phyloP scores from a whole-genome alignment of 2,888 invertebrate species.

The Philonicus albiceps region DNA sequence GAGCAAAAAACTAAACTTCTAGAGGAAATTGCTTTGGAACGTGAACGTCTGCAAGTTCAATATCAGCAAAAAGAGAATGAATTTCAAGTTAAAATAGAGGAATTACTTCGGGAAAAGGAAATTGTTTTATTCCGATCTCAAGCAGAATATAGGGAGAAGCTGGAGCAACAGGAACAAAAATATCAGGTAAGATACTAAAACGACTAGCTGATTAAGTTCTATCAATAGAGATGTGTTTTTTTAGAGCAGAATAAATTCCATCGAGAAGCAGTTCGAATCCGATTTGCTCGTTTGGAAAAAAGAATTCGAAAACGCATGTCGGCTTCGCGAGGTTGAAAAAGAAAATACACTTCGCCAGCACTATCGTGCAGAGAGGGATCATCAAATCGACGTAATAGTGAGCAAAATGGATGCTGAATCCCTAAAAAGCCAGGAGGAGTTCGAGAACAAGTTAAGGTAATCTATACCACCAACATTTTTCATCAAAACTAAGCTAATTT shows the following conservation, averaged over 20 bases:
- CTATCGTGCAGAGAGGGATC: slow-evolving; percentile 77
- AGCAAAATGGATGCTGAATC: slow-evolving; percentile 62
- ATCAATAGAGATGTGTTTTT: background rate
- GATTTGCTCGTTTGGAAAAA: slow-evolving; percentile 70
- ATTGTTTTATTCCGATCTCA: slow-evolving; percentile 64
- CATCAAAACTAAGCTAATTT: background rate
- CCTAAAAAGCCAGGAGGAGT: slow-evolving; percentile 58
- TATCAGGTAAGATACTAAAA: slow-evolving; percentile 55
- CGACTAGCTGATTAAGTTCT: background rate
- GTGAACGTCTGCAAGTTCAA: slow-evolving; percentile 62
- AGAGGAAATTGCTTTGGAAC: slow-evolving; percentile 64
- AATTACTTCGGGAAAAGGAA: slow-evolving; percentile 64
- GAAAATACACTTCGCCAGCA: slow-evolving; percentile 75
- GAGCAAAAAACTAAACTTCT: slow-evolving; percentile 66
- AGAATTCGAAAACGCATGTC: slow-evolving; percentile 65
- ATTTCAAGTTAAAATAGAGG: slow-evolving; percentile 59
- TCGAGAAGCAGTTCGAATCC: slow-evolving; percentile 69
- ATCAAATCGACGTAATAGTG: slow-evolving; percentile 73
- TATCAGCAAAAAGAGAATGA: slow-evolving; percentile 64
- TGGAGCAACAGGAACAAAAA: slow-evolving; percentile 63
- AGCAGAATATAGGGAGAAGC: slow-evolving; percentile 65
- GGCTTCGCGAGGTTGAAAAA: slow-evolving; percentile 69
- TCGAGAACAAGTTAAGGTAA: slow-evolving; percentile 59
- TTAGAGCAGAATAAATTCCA: slow-evolving; percentile 67
- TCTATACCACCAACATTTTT: background rate